Evolutionary conservation across 2,888 invertebrate species (phyloP), one percentile per base, ranked within the genome.

Genomic region (Achlya flavicornis): DNA sequence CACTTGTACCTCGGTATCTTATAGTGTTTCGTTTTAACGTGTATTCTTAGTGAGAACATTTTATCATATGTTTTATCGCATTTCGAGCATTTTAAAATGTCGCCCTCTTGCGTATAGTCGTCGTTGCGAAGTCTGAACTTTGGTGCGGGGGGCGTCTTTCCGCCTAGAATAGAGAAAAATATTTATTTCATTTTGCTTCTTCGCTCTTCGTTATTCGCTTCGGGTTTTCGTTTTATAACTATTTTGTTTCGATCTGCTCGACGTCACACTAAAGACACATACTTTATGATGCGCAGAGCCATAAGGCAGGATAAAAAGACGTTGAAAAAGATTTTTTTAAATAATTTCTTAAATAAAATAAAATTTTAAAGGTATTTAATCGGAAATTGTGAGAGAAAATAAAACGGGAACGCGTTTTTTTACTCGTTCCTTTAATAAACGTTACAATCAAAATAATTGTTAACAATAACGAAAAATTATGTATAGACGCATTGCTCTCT

Each of bases 11-110:
- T 73, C 0, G 87, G 81, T 61, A 88, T 81, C 60, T 82, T 86
- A 64, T 88, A 90, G 53, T 91, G 91, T 66, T 86, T 87, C 0
- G 81, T 80, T 68, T 86, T 87, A 12, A 91, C 71, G 60, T 91
- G 91, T 62, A 75, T 80, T 8, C 79, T 73, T 0, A 91, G 67
- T 0, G 89, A 83, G 67, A 66, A 74, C 3, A 76, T 61, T 65
- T 87, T 88, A 61, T 79, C 75, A 68, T 89, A 91, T 3, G 61
- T 66, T 60, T 84, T 88, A 14, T 86, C 84, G 70, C 90, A 91
- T 35, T 75, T 73, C 8, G 70, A 19, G 72, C 90, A 91, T 11
- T 69, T 63, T 73, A 78, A 84, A 1, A 60, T 59, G 12, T 76
- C 78, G 6, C 82, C 89, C 0, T 83, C 81, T 64, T 66, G 68